These are phyloP conservation scores for Ormyrus pomaceus DNA, from an alignment of 2,888 invertebrate genomes.

Conservation along the genomic window DNA sequence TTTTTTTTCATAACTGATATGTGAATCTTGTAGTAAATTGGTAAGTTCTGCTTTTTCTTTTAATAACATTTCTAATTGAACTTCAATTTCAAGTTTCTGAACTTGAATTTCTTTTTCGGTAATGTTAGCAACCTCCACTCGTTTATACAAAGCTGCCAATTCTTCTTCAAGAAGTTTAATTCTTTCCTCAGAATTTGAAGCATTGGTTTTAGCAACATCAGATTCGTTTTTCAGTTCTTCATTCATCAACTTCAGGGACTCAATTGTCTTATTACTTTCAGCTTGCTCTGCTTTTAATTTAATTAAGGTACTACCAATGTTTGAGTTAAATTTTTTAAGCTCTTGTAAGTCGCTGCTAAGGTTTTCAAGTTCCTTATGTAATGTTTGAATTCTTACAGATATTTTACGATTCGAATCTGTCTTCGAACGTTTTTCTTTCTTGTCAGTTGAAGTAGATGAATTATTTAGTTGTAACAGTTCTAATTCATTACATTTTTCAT, in stretches of 20 bases:
- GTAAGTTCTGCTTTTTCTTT: conserved; percentile 54
- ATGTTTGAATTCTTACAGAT: conserved; percentile 18
- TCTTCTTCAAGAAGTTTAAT: conserved; percentile 56
- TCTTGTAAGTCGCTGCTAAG: conserved; percentile 20
- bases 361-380: too few relatives aligned
- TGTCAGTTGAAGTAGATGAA: conserved; percentile 8
- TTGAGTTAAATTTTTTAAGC: conserved; percentile 56
- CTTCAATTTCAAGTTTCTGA: conserved; percentile 60
- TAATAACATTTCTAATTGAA: conserved; percentile 59
- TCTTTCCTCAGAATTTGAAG: conserved; percentile 48
- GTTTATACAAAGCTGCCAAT: conserved; percentile 56
- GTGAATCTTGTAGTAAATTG: conserved; percentile 2
- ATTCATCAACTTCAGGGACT: conserved; percentile 54
- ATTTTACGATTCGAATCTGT: conserved; percentile 44
- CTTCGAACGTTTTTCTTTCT: conserved; percentile 9
- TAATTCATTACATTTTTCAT: conserved; percentile 57
- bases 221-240: too few relatives aligned
- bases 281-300: conserved; percentile 59
- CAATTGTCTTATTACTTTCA: conserved; percentile 58
- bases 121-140: conserved; percentile 53
- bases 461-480: conserved; percentile 61
- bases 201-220: conserved; percentile 23
- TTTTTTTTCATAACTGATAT: conserved; percentile 33
- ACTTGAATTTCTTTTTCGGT: conserved; percentile 57
- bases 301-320: conserved; percentile 50